Conservation (phyloP, 2,113 vertebrate species). For the Cinclus mexicanus region DNA sequence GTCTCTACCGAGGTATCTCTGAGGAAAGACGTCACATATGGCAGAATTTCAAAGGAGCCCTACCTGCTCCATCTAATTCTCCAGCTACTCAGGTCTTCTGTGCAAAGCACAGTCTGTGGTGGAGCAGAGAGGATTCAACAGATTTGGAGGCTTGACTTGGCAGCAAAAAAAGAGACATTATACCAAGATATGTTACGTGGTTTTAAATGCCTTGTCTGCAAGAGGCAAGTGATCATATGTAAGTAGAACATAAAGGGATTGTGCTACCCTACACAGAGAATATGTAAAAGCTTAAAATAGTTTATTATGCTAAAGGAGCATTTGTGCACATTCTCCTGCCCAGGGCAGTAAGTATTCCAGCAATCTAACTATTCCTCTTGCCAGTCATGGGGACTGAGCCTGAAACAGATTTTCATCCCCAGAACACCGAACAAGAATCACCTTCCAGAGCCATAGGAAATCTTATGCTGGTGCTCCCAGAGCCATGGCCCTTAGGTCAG, state of each 20-base stretch:
- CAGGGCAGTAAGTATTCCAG: neutral
- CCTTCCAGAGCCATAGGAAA: neutral
- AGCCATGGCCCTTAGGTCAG: neutral
- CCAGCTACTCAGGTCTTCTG: neutral
- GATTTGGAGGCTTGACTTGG: neutral
- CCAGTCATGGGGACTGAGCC: fast-evolving
- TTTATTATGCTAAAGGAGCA: neutral
- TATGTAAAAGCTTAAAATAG: neutral
- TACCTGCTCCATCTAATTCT: neutral
- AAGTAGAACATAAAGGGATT: neutral
- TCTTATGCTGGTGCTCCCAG: fast-evolving
- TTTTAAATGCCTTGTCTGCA: neutral
- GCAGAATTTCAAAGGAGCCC: neutral
- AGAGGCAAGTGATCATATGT: neutral
- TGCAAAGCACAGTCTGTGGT: fast-evolving
- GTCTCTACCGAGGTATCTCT: fast-evolving
- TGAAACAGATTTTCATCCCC: neutral
- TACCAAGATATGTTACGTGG: neutral
- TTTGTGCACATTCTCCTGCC: neutral
- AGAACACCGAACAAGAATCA: neutral
- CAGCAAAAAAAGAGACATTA: neutral
- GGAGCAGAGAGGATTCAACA: neutral
- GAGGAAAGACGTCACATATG: neutral
- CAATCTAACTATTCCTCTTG: neutral
- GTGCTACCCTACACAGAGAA: neutral